Conservation (phyloP, 2,113 vertebrate species). For the Hyla sarda region DNA sequence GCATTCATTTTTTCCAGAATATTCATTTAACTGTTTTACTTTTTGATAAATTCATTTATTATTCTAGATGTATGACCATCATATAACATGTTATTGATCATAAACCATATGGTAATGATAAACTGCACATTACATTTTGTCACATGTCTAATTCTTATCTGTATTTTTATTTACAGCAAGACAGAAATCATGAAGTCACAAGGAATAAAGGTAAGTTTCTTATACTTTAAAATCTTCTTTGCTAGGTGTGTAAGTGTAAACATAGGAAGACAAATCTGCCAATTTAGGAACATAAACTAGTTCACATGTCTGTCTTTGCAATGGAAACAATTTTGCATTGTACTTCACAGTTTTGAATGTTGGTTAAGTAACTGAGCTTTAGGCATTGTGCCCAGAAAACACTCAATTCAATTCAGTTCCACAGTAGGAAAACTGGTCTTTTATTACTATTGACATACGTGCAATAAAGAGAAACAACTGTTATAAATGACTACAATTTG, state of each 20-base stretch:
- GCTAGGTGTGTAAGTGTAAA: not conserved
- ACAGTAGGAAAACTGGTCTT: slow-evolving; percentile 43
- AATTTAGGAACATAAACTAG: not conserved
- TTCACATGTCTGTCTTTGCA: not conserved
- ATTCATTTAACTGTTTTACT: too few relatives aligned
- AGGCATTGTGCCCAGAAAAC: slow-evolving; percentile 56
- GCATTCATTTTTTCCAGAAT: too few relatives aligned
- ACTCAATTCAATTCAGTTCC: slow-evolving; percentile 24
- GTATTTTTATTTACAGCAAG: slow-evolving; percentile 45
- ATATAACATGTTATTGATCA: not conserved
- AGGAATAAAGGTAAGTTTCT: slow-evolving; percentile 45
- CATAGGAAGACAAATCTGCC: not conserved
- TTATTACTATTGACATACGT: slow-evolving; percentile 43
- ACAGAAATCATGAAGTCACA: slow-evolving; percentile 46
- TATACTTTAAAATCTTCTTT: not conserved
- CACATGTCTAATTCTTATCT: not conserved
- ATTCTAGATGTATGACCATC: not conserved
- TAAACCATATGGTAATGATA: not conserved
- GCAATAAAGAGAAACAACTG: slow-evolving; percentile 8
- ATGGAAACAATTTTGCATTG: slow-evolving; percentile 1
- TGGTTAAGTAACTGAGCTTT: slow-evolving; percentile 47
- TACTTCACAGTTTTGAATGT: slow-evolving; percentile 31
- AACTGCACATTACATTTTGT: not conserved
- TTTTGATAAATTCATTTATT: too few relatives aligned
- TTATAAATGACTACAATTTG: not conserved